A percentile compares a stretch with the other conserved stretches of the same genome.
Conservation (phyloP, 2,113 vertebrate species). For the Periophthalmus modestus region DNA sequence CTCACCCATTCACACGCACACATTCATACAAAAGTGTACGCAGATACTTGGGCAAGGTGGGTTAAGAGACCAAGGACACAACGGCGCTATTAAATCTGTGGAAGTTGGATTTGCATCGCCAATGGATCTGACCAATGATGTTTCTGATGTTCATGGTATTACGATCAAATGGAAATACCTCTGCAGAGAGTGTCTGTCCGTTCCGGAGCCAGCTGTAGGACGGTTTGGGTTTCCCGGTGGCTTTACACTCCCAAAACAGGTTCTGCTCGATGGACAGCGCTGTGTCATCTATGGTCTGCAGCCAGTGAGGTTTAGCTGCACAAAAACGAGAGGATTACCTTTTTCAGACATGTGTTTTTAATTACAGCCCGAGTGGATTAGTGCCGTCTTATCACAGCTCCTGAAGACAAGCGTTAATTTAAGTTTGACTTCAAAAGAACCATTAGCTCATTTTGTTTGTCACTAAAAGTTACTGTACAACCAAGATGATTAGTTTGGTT, state of each 20-base stretch:
- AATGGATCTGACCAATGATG: too few relatives aligned
- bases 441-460: slow-evolving; percentile 18
- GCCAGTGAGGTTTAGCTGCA: slow-evolving; percentile 92
- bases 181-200: slow-evolving; percentile 78
- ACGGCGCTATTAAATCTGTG: too few relatives aligned
- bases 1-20: too few relatives aligned
- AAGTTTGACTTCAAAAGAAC: slow-evolving; percentile 31
- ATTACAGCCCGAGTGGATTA: slow-evolving; percentile 35
- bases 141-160: too few relatives aligned
- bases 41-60: too few relatives aligned
- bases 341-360: slow-evolving; percentile 47
- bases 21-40: too few relatives aligned
- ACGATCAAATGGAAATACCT: slow-evolving; percentile 75
- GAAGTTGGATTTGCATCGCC: too few relatives aligned
- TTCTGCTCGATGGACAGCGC: slow-evolving; percentile 85
- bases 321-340: slow-evolving; percentile 55
- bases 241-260: slow-evolving; percentile 90
- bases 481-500: neutral
- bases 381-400: slow-evolving; percentile 19
- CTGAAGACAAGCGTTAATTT: slow-evolving; percentile 25
- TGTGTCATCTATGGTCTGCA: slow-evolving; percentile 82
- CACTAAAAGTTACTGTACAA: neutral
- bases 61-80: too few relatives aligned
- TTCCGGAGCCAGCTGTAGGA: slow-evolving; percentile 93
- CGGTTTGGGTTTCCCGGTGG: slow-evolving; percentile 90